Percentiles rank a stretch among this genome's conserved stretches.
phyloP scores from a whole-genome alignment of 2,797 vertebrate genomes.

The Loris lydekkerianus region DNA sequence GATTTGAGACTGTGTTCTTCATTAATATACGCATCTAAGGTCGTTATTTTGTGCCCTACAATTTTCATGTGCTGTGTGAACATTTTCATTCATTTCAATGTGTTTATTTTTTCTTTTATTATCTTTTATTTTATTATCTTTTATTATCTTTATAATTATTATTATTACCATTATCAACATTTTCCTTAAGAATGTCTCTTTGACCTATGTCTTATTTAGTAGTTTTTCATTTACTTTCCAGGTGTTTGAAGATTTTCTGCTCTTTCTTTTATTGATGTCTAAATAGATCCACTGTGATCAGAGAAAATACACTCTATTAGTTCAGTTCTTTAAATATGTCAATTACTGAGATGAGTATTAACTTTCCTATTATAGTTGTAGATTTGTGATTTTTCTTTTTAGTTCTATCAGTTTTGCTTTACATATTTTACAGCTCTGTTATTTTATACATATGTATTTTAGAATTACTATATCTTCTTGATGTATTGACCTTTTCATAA shows the following conservation, averaged over 20 bases:
- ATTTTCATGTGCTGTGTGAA: background rate
- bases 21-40: too few species aligned
- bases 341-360: background rate
- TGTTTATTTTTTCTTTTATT: background rate
- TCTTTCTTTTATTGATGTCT: background rate
- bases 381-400: background rate
- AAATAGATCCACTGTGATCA: background rate
- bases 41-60: background rate
- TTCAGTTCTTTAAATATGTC: background rate
- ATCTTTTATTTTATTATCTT: background rate
- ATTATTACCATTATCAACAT: background rate
- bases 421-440: background rate
- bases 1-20: background rate
- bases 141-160: too few species aligned
- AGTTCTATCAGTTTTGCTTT: background rate
- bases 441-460: background rate
- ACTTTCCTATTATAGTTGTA: background rate
- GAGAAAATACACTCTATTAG: background rate
- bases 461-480: background rate
- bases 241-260: background rate
- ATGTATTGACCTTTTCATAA: background rate
- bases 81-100: background rate
- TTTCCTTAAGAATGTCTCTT: background rate
- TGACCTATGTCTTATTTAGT: background rate
- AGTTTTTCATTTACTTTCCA: background rate